These are phyloP conservation scores for Drosophila phalerata DNA, from an alignment of 2,888 invertebrate species.

Conservation along the genomic window DNA sequence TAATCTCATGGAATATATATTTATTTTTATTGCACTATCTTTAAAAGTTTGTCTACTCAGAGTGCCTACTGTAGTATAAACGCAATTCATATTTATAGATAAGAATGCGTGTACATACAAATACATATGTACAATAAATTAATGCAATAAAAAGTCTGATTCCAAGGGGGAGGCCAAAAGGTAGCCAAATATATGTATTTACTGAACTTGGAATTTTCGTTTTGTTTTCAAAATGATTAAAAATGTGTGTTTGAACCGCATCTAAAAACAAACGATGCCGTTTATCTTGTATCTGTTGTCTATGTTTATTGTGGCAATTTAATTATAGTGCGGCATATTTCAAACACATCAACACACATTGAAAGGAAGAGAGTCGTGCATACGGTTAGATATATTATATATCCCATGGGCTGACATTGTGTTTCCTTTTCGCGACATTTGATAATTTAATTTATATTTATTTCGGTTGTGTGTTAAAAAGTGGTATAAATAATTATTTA, in stretches of 20 bases:
- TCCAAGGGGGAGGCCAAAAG: constrained; percentile 2
- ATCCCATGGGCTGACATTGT: constrained; percentile 11
- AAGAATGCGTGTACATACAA: neutral
- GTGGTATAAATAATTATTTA: neutral
- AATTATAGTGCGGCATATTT: constrained; percentile 12
- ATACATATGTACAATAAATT: neutral
- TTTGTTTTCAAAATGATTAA: constrained; percentile 27
- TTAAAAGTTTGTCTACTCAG: neutral
- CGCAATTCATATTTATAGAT: neutral
- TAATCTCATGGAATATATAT: too few species aligned
- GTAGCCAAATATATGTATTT: constrained; percentile 6
- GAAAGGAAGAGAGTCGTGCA: neutral
- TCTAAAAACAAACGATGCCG: neutral
- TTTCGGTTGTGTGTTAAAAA: constrained; percentile 20
- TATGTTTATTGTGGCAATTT: constrained; percentile 11
- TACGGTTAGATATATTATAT: neutral
- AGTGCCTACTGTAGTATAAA: neutral
- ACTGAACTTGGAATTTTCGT: constrained; percentile 6
- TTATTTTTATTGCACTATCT: neutral
- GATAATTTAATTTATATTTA: constrained; percentile 35
- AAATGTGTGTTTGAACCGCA: constrained; percentile 6
- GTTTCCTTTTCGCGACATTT: constrained; percentile 4
- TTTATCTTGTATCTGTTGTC: neutral
- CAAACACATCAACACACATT: neutral
- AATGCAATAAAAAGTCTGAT: neutral